Percentiles rank a stretch among this genome's conserved stretches.
Evolutionary conservation across 2,113 vertebrate genomes (phyloP).

Genomic region (Mobula birostris): DNA sequence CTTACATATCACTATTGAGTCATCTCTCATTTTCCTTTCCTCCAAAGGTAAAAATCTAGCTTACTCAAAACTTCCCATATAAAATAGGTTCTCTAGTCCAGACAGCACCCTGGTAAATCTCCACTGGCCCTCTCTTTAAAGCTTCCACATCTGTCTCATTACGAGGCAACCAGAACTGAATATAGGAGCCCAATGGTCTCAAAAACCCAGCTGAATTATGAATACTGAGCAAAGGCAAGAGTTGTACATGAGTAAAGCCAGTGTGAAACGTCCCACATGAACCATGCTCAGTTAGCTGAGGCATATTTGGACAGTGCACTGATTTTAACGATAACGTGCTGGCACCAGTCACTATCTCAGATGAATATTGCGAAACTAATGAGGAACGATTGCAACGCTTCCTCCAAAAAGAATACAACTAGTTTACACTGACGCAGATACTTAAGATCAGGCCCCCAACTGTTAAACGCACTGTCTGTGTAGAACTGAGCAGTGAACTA

Average conservation of each 20-base stretch:
- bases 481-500: background rate
- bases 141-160: no score
- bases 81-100: no score
- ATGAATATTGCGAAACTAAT: background rate
- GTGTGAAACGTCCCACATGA: background rate
- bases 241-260: background rate
- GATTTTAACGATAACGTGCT: background rate
- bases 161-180: no score
- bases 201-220: no score
- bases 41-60: no score
- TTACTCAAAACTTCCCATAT: no score
- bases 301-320: background rate
- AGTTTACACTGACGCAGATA: background rate
- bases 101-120: no score
- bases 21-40: no score
- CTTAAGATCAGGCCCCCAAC: background rate
- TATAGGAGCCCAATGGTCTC: no score
- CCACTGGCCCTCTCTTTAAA: no score
- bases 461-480: background rate
- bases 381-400: background rate
- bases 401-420: background rate
- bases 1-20: no score
- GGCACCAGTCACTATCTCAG: background rate
- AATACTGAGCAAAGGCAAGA: background rate
- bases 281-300: background rate